These are phyloP conservation scores for Orchesella flavescens DNA, from an alignment of 2,888 invertebrate genomes.

Conservation along the genomic window DNA sequence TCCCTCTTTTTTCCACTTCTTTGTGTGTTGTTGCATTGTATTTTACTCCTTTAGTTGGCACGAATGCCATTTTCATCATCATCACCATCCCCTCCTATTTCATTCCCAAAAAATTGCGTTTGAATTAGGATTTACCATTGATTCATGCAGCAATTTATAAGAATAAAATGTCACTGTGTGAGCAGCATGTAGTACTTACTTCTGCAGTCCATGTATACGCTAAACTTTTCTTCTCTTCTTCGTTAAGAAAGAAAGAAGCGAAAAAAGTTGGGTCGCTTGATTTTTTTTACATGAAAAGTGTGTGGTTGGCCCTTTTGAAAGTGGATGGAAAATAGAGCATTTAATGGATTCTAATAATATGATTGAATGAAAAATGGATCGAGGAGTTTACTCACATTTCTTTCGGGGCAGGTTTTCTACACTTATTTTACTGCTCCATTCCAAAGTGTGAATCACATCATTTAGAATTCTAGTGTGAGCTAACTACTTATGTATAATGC, in stretches of 20 bases:
- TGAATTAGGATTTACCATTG: conserved; percentile 61
- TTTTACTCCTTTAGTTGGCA: conserved; percentile 35
- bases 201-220: too few species aligned
- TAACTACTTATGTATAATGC: conserved; percentile 28
- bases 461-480: conserved; percentile 8
- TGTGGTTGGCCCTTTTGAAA: conserved; percentile 57
- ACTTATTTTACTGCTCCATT: neutral
- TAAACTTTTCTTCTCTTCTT: conserved; percentile 22
- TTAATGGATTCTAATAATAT: conserved; percentile 64
- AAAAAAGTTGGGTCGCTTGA: conserved; percentile 47
- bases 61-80: conserved; percentile 39
- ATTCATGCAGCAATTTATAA: conserved; percentile 59
- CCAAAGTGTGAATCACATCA: conserved; percentile 26
- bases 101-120: conserved; percentile 58
- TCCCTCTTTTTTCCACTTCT: conserved; percentile 11
- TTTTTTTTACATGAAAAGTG: conserved; percentile 65
- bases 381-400: conserved; percentile 10
- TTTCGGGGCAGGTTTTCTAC: neutral
- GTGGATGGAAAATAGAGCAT: conserved; percentile 53
- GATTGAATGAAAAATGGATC: conserved; percentile 58
- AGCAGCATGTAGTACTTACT: too few species aligned
- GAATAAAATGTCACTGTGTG: conserved; percentile 58
- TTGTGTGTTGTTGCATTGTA: conserved; percentile 43
- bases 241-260: conserved; percentile 22
- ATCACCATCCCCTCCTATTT: conserved; percentile 50